Base-by-base conservation (phyloP, 2,797 vertebrate genomes). In the Poliocrania exsul region DNA sequence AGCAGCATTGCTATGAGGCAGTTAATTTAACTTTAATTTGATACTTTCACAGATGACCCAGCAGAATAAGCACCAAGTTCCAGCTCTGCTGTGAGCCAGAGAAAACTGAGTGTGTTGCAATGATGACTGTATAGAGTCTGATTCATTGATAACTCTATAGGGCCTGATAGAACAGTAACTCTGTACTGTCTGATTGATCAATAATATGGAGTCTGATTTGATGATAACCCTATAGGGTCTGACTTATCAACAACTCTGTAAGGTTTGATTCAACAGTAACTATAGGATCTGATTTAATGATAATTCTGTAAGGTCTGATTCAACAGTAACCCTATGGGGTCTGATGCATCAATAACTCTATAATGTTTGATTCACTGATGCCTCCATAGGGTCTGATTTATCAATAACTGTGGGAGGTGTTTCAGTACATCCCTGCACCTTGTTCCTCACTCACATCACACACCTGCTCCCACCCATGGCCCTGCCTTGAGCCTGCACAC, bases 31-130 rank as follows among this genome's bases (percentile, higher is more conserved):
- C 91, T 91, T 92, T 67, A 89, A 87, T 90, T 89, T 69, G 80
- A 75, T 94, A 49, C 83, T 93, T 88, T 81, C 77, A 80, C 82
- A 93, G 94, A 94, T 93, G 95, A 95, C 88, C 94, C 93, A 95
- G 88, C 93, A 93, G 86, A 86, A 95, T 66, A 84, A 93, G 38
- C 50, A 67, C 57, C 2, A 4, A 88, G 91, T 65, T 93, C 77
- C 93, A 88, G 80, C 88, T 79, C 70, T 54, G 44, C 54, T 11
- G 54, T 17, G 72, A 88, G 93, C 65, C 91, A 69, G 80, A 16
- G 79, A 81, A 64, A 87, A 38, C 72, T 8, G 25, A 72, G 60
- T 11, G 50, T 72, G 85, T 66, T 70, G 73, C 85, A 79, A 62
- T 0, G 6, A 24, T 51, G 67, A 69, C 44, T 66, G 44, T 31